Evolutionary conservation across 2,113 vertebrate genomes (phyloP).

Genomic region (Hippoglossus stenolepis): DNA sequence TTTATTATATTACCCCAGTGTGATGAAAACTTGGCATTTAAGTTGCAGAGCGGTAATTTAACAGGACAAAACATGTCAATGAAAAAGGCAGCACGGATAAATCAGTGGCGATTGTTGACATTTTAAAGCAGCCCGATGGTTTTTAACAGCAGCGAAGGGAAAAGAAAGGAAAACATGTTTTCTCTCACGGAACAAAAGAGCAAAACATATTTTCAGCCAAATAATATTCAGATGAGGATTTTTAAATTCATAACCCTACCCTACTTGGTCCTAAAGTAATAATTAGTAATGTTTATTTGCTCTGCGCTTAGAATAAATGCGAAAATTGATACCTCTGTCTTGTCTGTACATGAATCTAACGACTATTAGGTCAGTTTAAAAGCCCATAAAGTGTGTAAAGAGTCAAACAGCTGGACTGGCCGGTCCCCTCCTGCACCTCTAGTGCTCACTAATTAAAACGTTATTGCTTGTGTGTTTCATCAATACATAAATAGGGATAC

Average conservation of each 20-base stretch:
- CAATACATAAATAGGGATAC: not conserved
- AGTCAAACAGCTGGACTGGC: not conserved
- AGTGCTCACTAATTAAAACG: not conserved
- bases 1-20: not conserved
- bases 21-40: not conserved
- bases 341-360: not conserved
- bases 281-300: too few relatives aligned
- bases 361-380: not conserved
- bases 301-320: too few relatives aligned
- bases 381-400: not conserved
- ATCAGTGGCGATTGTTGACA: not conserved
- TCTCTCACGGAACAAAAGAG: too few relatives aligned
- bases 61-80: not conserved
- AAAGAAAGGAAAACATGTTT: too few relatives aligned
- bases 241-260: too few relatives aligned
- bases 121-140: not conserved
- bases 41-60: too few relatives aligned
- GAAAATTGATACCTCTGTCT: not conserved
- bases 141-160: not conserved
- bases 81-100: not conserved
- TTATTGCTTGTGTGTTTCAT: not conserved
- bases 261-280: too few relatives aligned
- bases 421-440: not conserved
- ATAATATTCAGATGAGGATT: not conserved
- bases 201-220: not conserved